Evolutionary conservation across 2,113 vertebrate species (phyloP).

Genomic region (Gopherus flavomarginatus): DNA sequence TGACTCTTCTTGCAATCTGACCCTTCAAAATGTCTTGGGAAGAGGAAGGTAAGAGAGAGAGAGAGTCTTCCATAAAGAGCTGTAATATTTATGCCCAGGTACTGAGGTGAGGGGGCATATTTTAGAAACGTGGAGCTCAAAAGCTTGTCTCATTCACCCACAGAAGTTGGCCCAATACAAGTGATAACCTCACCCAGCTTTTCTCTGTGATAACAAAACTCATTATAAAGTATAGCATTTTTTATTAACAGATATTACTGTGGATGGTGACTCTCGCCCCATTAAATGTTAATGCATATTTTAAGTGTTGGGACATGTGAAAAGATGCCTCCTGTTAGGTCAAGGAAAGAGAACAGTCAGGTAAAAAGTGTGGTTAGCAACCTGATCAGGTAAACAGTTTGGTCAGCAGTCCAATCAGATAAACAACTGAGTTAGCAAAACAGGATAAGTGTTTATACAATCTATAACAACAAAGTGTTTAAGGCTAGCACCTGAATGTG

Average conservation of each 20-base stretch:
- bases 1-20: not conserved
- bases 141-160: not conserved
- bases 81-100: not conserved
- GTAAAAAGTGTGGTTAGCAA: not conserved
- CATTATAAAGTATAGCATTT: not conserved
- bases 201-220: not conserved
- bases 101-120: not conserved
- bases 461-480: not conserved
- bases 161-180: not conserved
- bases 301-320: not conserved
- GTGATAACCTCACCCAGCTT: not conserved
- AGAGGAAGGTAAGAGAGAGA: not conserved
- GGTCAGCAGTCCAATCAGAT: not conserved
- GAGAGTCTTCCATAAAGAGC: not conserved
- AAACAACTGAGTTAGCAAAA: too few species aligned
- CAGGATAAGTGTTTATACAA: not conserved
- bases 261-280: not conserved
- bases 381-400: too few species aligned
- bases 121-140: not conserved
- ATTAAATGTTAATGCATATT: not conserved
- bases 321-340: not conserved
- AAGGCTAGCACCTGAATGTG: not conserved
- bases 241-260: not conserved
- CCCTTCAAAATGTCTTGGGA: not conserved
- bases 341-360: not conserved